Evolutionary conservation across 2,797 vertebrate species (phyloP).

Genomic region (Labroides dimidiatus): DNA sequence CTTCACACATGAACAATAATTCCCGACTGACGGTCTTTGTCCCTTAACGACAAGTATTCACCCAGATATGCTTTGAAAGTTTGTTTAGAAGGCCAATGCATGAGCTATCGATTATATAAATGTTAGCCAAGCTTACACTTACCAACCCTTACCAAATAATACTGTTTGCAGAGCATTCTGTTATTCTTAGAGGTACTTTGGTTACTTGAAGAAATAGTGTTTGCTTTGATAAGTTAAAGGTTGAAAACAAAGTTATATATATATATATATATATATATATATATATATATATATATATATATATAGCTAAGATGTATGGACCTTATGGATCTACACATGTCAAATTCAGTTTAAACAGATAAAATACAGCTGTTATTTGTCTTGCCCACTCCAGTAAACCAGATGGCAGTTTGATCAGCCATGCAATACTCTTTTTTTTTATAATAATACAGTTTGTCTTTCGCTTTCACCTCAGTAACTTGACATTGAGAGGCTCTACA

Average conservation of each 20-base stretch:
- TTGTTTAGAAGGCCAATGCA: too few relatives aligned
- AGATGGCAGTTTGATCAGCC: constrained; percentile 28
- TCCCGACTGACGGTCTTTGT: constrained; percentile 38
- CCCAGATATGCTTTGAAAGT: not conserved
- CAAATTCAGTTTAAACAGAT: constrained; percentile 22
- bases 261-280: too few relatives aligned
- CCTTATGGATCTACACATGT: not conserved
- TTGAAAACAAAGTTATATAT: not conserved
- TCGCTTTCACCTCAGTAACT: constrained; percentile 11
- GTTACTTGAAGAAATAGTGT: not conserved
- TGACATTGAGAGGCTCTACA: not conserved
- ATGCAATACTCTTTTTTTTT: constrained; percentile 37
- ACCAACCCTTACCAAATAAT: not conserved
- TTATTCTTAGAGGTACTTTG: not conserved
- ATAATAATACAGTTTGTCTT: constrained; percentile 15
- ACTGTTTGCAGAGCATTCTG: not conserved
- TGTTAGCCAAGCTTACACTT: too few relatives aligned
- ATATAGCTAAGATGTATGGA: too few relatives aligned
- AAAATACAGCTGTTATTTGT: constrained; percentile 3
- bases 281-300: too few relatives aligned
- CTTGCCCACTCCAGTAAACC: constrained; percentile 11
- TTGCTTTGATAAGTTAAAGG: not conserved
- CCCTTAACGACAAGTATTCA: constrained; percentile 27
- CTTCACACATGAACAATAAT: constrained; percentile 68
- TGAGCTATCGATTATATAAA: too few relatives aligned